These are phyloP conservation scores for Chrysolina oricalcia DNA, from an alignment of 2,888 invertebrate genomes.

Conservation along the genomic window DNA sequence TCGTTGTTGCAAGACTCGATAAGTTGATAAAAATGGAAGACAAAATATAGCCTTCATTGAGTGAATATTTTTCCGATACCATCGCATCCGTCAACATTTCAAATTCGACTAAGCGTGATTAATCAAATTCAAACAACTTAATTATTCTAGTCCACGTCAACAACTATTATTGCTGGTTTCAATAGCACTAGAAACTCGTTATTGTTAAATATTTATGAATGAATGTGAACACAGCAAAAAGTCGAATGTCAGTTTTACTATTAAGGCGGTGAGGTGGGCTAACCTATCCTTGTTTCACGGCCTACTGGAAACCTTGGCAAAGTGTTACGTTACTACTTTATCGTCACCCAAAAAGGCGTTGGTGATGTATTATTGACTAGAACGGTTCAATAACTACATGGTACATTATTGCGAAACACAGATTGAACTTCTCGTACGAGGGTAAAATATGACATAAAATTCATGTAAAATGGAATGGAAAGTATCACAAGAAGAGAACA, in stretches of 20 bases:
- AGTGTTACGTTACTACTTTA: slow-evolving; percentile 43
- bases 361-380: slow-evolving; percentile 14
- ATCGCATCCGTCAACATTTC: not conserved
- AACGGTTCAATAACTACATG: not conserved
- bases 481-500: too few species aligned
- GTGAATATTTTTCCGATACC: not conserved
- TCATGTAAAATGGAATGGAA: too few species aligned
- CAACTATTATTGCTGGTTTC: slow-evolving; percentile 8
- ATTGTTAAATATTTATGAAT: slow-evolving; percentile 53
- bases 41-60: too few species aligned
- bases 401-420: not conserved
- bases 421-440: not conserved
- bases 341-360: slow-evolving; percentile 29
- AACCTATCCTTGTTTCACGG: slow-evolving; percentile 58
- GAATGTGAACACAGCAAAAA: slow-evolving; percentile 46
- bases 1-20: too few species aligned
- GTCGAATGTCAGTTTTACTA: slow-evolving; percentile 50
- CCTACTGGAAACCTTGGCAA: slow-evolving; percentile 63
- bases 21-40: too few species aligned
- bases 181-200: slow-evolving; percentile 25
- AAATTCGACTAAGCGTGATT: not conserved
- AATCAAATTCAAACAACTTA: slow-evolving; percentile 7
- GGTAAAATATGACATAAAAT: not conserved
- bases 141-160: slow-evolving; percentile 22
- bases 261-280: slow-evolving; percentile 60